phyloP scores from a whole-genome alignment of 2,888 invertebrate genomes.

The Unio delphinus region DNA sequence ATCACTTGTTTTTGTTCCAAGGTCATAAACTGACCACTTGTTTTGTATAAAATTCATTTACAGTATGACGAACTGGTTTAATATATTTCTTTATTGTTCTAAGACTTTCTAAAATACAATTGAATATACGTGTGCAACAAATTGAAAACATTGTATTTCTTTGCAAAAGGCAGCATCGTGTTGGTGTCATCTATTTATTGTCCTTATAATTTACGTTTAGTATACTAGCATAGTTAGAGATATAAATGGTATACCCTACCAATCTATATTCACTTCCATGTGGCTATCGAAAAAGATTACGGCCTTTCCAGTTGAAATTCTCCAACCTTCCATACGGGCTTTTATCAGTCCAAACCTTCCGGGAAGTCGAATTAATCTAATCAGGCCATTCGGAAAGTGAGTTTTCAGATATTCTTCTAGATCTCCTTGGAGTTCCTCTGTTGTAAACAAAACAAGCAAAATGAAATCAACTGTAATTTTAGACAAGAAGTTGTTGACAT shows the following conservation, averaged over 20 bases:
- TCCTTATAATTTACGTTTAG: too few relatives aligned
- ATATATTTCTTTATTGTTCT: too few relatives aligned
- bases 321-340: slow-evolving; percentile 42
- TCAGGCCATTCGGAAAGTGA: slow-evolving; percentile 35
- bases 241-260: slow-evolving; percentile 26
- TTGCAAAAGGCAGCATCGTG: too few relatives aligned
- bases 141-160: too few relatives aligned
- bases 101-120: too few relatives aligned
- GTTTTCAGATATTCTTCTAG: slow-evolving; percentile 30
- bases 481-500: too few relatives aligned
- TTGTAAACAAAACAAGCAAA: not conserved
- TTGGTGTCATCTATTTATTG: too few relatives aligned
- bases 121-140: too few relatives aligned
- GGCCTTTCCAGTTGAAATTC: slow-evolving; percentile 45
- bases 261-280: slow-evolving; percentile 55
- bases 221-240: not conserved
- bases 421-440: slow-evolving; percentile 24
- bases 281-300: slow-evolving; percentile 55
- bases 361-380: slow-evolving; percentile 33
- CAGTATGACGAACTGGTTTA: too few relatives aligned
- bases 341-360: slow-evolving; percentile 44
- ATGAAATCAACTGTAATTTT: not conserved
- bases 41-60: too few relatives aligned
- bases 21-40: too few relatives aligned
- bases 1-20: too few relatives aligned